Percentiles rank a stretch among this genome's conserved stretches.
phyloP scores from a whole-genome alignment of 2,888 invertebrate species.

The Crossocerus cetratus region DNA sequence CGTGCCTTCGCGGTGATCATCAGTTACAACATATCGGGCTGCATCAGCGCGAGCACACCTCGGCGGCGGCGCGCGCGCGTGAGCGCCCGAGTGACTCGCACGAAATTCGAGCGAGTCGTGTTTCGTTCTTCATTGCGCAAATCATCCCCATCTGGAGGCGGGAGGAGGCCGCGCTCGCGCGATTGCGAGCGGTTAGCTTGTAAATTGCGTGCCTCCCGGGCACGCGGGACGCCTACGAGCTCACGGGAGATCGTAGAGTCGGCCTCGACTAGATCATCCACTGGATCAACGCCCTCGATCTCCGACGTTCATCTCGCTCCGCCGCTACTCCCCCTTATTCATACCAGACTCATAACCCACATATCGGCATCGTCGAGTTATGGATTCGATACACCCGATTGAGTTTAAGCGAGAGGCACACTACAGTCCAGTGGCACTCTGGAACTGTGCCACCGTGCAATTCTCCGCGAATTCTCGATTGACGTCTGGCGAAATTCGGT shows the following conservation, averaged over 20 bases:
- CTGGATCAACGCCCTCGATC: conserved; percentile 2
- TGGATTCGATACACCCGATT: conserved; percentile 29
- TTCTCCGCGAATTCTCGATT: too few relatives aligned
- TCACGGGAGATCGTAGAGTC: conserved; percentile 23
- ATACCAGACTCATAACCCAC: conserved; percentile 39
- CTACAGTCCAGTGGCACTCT: neutral
- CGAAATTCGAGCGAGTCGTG: conserved; percentile 45
- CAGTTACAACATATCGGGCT: conserved; percentile 53
- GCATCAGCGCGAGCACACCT: conserved; percentile 10
- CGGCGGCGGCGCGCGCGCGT: too few relatives aligned
- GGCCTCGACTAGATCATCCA: conserved; percentile 27
- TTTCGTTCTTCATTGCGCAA: conserved; percentile 66
- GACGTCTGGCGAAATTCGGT: too few relatives aligned
- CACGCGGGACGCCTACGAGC: conserved; percentile 54
- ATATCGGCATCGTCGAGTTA: conserved; percentile 43
- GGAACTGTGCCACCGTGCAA: too few relatives aligned
- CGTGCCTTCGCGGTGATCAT: conserved; percentile 60
- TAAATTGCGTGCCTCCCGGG: conserved; percentile 57
- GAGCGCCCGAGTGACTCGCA: conserved; percentile 48
- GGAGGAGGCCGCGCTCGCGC: conserved; percentile 27
- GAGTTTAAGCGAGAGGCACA: conserved; percentile 6
- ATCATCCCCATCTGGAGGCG: conserved; percentile 55
- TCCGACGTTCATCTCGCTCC: conserved; percentile 9
- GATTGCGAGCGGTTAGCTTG: conserved; percentile 61
- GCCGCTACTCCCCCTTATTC: conserved; percentile 24